phyloP scores from a whole-genome alignment of 2,113 vertebrate genomes.

The Tyto alba region DNA sequence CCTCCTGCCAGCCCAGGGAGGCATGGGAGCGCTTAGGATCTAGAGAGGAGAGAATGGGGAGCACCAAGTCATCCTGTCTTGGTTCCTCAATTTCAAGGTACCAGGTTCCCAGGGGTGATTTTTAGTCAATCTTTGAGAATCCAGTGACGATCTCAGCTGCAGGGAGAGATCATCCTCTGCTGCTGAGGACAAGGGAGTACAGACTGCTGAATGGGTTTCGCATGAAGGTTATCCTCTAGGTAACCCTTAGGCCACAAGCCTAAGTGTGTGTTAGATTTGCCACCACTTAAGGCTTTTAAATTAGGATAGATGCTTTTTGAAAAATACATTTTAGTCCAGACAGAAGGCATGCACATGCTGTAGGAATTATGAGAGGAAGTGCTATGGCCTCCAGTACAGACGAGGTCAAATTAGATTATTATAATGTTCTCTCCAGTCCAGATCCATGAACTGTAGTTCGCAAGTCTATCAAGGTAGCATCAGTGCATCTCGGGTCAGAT shows the following conservation, averaged over 20 bases:
- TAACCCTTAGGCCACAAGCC: neutral
- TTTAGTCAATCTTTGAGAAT: neutral
- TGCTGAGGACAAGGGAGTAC: neutral
- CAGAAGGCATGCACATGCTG: neutral
- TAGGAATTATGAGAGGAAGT: conserved; percentile 28
- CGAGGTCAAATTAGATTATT: conserved; percentile 28
- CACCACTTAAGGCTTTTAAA: neutral
- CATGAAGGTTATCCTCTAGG: neutral
- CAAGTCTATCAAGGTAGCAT: neutral
- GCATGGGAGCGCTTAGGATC: neutral
- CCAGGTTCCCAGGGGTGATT: neutral
- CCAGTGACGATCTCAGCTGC: neutral
- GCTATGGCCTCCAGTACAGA: conserved; percentile 7
- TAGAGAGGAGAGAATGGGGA: neutral
- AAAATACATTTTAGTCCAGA: neutral
- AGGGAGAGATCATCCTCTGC: neutral
- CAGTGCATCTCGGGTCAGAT: neutral
- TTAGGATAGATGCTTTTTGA: neutral
- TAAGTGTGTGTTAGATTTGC: neutral
- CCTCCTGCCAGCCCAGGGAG: neutral
- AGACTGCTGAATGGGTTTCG: neutral
- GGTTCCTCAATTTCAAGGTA: neutral
- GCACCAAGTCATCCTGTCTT: neutral
- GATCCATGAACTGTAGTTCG: neutral
- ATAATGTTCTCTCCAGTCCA: neutral